These are phyloP conservation scores for Gavia stellata DNA, from an alignment of 2,113 vertebrate genomes.

Conservation along the genomic window DNA sequence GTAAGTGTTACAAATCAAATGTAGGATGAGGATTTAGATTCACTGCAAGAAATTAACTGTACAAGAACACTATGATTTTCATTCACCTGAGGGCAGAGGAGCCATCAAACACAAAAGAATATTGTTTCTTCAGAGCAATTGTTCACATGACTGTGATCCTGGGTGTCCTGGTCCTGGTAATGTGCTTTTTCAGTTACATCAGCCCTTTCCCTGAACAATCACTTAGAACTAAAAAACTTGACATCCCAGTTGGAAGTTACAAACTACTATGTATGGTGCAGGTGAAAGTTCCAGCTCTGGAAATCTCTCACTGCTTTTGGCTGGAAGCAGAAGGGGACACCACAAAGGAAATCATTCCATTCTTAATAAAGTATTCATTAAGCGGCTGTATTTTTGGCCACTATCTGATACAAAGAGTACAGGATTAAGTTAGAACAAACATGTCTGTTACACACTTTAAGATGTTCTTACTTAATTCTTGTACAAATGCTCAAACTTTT, in stretches of 20 bases:
- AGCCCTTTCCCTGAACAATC: not conserved
- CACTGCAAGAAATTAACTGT: not conserved
- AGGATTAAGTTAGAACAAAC: not conserved
- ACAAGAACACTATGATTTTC: not conserved
- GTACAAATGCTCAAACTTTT: not conserved
- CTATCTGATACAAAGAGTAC: not conserved
- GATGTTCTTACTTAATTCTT: not conserved
- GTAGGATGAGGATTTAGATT: not conserved
- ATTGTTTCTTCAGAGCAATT: not conserved
- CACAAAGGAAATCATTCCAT: not conserved
- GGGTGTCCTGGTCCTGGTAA: not conserved
- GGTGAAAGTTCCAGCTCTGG: not conserved
- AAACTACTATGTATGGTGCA: not conserved
- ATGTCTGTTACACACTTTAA: not conserved
- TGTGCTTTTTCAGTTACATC: not conserved
- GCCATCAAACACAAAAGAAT: not conserved
- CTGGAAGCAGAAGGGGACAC: not conserved
- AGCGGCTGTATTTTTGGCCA: not conserved
- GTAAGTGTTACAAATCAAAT: not conserved
- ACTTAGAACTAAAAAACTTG: not conserved
- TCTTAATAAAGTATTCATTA: not conserved
- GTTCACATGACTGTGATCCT: not conserved
- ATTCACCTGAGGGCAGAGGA: not conserved
- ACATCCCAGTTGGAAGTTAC: not conserved
- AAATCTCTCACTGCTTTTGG: not conserved